Percentiles rank a stretch among this genome's conserved stretches.
phyloP scores from a whole-genome alignment of 2,888 invertebrate genomes.

The Drosophila macrospina region DNA sequence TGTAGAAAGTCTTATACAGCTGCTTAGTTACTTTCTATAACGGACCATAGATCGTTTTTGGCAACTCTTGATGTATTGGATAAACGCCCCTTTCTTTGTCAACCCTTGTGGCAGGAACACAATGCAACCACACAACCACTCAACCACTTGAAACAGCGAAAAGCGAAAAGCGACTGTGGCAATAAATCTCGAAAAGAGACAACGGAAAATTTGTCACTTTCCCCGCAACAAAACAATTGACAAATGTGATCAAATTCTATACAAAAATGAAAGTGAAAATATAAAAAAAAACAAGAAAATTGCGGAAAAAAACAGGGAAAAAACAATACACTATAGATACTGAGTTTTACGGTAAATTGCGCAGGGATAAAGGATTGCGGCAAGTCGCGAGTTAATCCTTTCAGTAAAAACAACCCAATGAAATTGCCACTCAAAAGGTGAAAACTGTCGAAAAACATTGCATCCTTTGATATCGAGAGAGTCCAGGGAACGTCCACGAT shows the following conservation, averaged over 20 bases:
- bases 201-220: slow-evolving; percentile 75
- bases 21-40: not conserved
- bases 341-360: slow-evolving; percentile 73
- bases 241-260: slow-evolving; percentile 62
- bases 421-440: slow-evolving; percentile 76
- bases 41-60: slow-evolving; percentile 7
- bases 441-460: slow-evolving; percentile 68
- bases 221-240: slow-evolving; percentile 68
- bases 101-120: slow-evolving; percentile 65
- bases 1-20: slow-evolving; percentile 16
- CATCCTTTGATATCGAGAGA: slow-evolving; percentile 5
- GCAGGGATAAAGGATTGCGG: slow-evolving; percentile 50
- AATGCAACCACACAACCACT: slow-evolving; percentile 47
- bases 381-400: slow-evolving; percentile 63
- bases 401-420: slow-evolving; percentile 49
- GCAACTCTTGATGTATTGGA: slow-evolving; percentile 38
- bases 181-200: slow-evolving; percentile 63
- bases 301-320: slow-evolving; percentile 35
- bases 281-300: slow-evolving; percentile 33
- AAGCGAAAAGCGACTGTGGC: slow-evolving; percentile 21
- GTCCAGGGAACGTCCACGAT: slow-evolving; percentile 16
- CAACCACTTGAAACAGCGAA: slow-evolving; percentile 64
- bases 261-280: slow-evolving; percentile 50
- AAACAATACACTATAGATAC: slow-evolving; percentile 16
- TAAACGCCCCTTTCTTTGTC: slow-evolving; percentile 44